Base-by-base conservation (phyloP, 2,888 invertebrate genomes). In the Hydrotaea diabolus region DNA sequence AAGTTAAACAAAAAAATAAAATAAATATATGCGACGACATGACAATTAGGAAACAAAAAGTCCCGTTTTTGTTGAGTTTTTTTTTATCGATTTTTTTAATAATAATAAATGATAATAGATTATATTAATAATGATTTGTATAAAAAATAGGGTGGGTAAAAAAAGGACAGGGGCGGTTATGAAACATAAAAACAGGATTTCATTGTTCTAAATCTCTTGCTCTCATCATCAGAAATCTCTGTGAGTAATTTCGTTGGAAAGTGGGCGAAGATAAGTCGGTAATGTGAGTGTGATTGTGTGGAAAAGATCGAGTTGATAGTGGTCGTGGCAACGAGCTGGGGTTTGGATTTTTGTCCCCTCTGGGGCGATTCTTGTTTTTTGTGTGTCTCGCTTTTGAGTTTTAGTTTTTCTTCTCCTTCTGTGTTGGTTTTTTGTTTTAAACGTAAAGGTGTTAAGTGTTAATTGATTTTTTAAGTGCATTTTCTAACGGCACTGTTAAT, bases 391-490 rank as follows among this genome's bases (percentile, higher is more conserved):
- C 19, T 19, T 64, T 75, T 75, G 26, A 74, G 46, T 55, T 62
- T 49, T 43, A 17, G 43, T 74, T 57, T 39, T 39, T 39, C 53
- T 72, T 72, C 15, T 62, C 31, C 31, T 76, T 72, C 2, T 77
- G 49, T 36, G 1, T 59, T 71, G 72, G 11, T 66, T 72, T n/a
- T n/a, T n/a, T 73, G 46, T 77, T 74, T 79, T 76, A 66, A 75
- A 80, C 15, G 39, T 77, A 72, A 78, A 80, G 71, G 71, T 81
- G 75, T 80, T 84, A 76, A 46, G 72, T 77, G 73, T 84, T 82
- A 77, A 72, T 79, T 73, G 71, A 46, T 4, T 77, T 79, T 84
- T 85, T 85, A 79, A 85, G 85, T 85, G 85, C 85, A 77, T 82
- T 85, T 82, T 77, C 31, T 69, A 77, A 79, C 78, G 77, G 85